These are phyloP conservation scores for Lepeophtheirus salmonis DNA, from an alignment of 1,140 invertebrate species.

Conservation along the genomic window DNA sequence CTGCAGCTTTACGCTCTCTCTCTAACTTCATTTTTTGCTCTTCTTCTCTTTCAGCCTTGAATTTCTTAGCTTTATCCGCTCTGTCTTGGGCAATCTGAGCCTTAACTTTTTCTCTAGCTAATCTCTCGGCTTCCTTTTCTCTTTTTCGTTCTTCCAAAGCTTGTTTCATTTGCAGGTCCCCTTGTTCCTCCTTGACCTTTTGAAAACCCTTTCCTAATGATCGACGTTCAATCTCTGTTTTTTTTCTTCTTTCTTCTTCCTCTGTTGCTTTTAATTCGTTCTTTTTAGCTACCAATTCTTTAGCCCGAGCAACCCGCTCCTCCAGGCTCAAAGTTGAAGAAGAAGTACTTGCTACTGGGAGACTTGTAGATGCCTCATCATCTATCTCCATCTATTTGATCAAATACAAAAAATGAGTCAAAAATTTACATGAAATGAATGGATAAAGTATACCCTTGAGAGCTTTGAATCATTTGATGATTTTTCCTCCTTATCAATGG, in stretches of 20 bases:
- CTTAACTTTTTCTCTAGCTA: constrained; percentile 27
- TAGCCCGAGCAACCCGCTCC: neutral
- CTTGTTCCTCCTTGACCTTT: constrained; percentile 19
- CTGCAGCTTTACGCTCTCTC: constrained; percentile 19
- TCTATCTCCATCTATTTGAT: neutral
- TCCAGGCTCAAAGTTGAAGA: neutral
- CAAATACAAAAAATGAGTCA: neutral
- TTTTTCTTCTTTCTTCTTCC: neutral
- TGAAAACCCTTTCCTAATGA: neutral
- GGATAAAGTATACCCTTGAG: neutral
- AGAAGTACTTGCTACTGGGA: neutral
- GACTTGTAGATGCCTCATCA: neutral
- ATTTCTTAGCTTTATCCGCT: constrained; percentile 27
- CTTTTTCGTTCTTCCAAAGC: constrained; percentile 27
- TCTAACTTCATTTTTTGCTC: constrained; percentile 22
- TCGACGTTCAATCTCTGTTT: neutral
- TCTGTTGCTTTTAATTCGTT: too few species aligned
- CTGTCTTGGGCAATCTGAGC: constrained; percentile 29
- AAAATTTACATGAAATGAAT: neutral
- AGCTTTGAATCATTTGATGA: neutral
- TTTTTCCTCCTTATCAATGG: too few species aligned
- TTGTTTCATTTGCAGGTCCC: constrained; percentile 27
- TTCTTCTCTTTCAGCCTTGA: constrained; percentile 25
- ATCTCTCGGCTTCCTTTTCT: constrained; percentile 27
- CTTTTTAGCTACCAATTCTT: neutral